These are phyloP conservation scores for Microtus oregoni DNA, from an alignment of 2,113 vertebrate species.

Conservation along the genomic window DNA sequence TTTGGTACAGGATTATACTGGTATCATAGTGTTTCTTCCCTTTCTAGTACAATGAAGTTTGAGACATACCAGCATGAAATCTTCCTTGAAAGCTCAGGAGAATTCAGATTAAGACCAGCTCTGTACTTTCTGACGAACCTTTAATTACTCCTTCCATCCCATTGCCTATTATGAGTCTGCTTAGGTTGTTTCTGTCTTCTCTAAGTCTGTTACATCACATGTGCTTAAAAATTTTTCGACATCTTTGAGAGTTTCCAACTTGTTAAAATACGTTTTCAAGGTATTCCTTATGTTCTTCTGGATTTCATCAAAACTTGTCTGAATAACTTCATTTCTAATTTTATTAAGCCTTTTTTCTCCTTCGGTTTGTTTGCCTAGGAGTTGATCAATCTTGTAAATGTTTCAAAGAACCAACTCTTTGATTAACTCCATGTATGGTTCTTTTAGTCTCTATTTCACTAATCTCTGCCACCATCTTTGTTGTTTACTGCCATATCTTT, in stretches of 20 bases:
- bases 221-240: neutral
- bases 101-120: neutral
- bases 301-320: neutral
- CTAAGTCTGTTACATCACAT: neutral
- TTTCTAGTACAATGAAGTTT: neutral
- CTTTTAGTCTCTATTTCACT: neutral
- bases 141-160: neutral
- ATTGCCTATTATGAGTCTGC: neutral
- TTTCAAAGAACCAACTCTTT: neutral
- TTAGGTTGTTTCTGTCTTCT: neutral
- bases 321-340: neutral
- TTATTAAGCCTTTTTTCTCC: neutral
- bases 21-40: neutral
- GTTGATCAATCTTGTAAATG: neutral
- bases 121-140: neutral
- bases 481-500: neutral
- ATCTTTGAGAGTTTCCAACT: neutral
- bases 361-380: neutral
- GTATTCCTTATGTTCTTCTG: neutral
- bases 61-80: neutral
- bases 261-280: neutral
- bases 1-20: neutral
- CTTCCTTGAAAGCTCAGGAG: neutral
- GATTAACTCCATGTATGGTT: neutral
- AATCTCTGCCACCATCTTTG: neutral